A percentile compares a stretch with the other conserved stretches of the same genome.
phyloP scores from a whole-genome alignment of 2,888 invertebrate genomes.

The Cheiracanthium punctorium region DNA sequence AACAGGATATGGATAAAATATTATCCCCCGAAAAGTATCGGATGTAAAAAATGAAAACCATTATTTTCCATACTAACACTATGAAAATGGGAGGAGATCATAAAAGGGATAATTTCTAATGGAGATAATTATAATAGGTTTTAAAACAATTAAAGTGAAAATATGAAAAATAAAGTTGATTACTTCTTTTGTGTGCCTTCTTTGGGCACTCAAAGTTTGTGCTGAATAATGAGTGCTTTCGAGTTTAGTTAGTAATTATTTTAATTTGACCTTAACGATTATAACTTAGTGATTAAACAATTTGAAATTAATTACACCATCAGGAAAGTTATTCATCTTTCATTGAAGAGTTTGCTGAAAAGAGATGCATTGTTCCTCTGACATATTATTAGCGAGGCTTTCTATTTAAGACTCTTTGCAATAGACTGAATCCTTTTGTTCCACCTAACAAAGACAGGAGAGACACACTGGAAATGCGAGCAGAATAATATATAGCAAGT shows the following conservation, averaged over 20 bases:
- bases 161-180: no score
- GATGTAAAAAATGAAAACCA: no score
- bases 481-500: background rate
- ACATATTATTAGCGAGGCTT: slow-evolving; percentile 4
- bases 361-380: background rate
- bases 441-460: background rate
- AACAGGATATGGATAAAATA: no score
- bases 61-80: no score
- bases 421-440: background rate
- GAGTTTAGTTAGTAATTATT: background rate
- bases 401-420: slow-evolving; percentile 16
- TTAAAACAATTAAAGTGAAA: no score
- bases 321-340: slow-evolving; percentile 11
- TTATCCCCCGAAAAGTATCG: no score
- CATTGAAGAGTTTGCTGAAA: background rate
- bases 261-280: background rate
- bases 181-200: no score
- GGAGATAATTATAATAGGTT: no score
- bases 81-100: no score
- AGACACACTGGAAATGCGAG: background rate
- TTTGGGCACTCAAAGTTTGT: background rate
- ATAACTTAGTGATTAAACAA: slow-evolving; percentile 2
- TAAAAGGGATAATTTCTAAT: no score
- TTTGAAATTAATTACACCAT: slow-evolving; percentile 17
- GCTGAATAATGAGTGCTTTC: background rate